Base-by-base conservation (phyloP, 2,888 invertebrate species). In the Drosophila atroscutellata region DNA sequence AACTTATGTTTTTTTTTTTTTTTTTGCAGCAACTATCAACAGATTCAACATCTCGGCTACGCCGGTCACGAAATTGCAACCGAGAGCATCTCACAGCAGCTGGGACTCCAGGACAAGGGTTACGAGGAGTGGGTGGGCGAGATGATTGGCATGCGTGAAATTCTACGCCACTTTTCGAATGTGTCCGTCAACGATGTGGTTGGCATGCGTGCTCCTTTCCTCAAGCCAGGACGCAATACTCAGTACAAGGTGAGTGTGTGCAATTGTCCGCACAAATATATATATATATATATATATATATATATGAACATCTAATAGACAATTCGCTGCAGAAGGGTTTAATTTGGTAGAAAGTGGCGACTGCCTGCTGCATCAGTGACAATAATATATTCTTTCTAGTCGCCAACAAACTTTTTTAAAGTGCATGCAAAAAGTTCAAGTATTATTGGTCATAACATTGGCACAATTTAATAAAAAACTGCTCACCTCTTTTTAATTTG, bases 71-170 rank as follows among this genome's bases (percentile, higher is more conserved):
- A 99, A 94, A 94, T 95, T 73, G 95, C 94, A 47, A 95, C 95
- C 52, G 95, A 95, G 77, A 95, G 95, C 55, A 94, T 95, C 66
- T 95, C 95, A 3, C 94, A 95, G 81, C 97, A 98, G 91, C 96
- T 95, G 91, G 97, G 98, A 52, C 94, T 98, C 13, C 97, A 98
- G 93, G 97, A 97, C 93, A 97, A 97, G 92, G 96, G 97, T 62
- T 97, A 97, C 92, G 98, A 98, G 93, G 97, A 97, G 92, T 98
- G 98, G 98, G 97, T 96, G 0, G 97, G 97, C 28, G 98, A 98
- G 93, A 97, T 98, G 97, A 96, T 98, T 85, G 98, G 98, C 57
- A 98, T 98, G 98, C 94, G 97, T 75, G 97, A 97, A 92, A 97
- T 98, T 85, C 94, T 98, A 30, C 94, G 95, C 75, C 95, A 95